Conservation (phyloP, 2,797 vertebrate species). For the Cynodonichthys magdalenae region DNA sequence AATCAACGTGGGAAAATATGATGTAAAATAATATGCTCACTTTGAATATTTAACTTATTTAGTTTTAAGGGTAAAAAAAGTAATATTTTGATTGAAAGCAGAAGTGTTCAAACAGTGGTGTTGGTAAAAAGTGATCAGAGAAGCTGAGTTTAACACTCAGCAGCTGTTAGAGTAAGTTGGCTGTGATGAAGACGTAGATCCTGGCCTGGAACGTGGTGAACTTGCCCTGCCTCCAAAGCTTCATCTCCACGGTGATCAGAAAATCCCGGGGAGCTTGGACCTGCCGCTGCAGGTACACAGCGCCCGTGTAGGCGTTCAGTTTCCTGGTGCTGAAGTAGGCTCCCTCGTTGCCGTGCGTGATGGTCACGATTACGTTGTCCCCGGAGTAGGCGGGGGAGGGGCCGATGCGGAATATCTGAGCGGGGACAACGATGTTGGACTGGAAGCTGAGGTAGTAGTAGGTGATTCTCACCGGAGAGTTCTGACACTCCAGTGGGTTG, state of each 20-base stretch:
- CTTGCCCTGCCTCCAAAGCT: constrained; percentile 92
- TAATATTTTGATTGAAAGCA: constrained; percentile 2
- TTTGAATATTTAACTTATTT: constrained; percentile 3
- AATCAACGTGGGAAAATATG: too few relatives aligned
- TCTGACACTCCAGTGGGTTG: constrained; percentile 90
- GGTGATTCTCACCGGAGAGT: constrained; percentile 88
- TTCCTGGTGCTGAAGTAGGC: constrained; percentile 92
- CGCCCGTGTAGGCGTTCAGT: constrained; percentile 91
- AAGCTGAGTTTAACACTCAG: constrained; percentile 4
- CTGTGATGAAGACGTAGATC: constrained; percentile 95
- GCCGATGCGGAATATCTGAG: constrained; percentile 96
- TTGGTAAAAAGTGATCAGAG: constrained; percentile 31
- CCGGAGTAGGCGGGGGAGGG: constrained; percentile 92
- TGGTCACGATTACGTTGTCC: constrained; percentile 91
- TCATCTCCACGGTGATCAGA: constrained; percentile 93
- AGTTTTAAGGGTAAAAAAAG: constrained; percentile 6
- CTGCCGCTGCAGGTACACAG: constrained; percentile 89
- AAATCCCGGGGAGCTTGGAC: constrained; percentile 89
- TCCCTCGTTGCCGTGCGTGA: constrained; percentile 92
- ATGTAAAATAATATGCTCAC: too few relatives aligned
- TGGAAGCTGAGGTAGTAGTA: constrained; percentile 96
- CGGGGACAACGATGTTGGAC: constrained; percentile 90
- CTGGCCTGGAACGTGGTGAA: constrained; percentile 84
- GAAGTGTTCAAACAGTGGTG: constrained; percentile 32
- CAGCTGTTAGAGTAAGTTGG: constrained; percentile 82